These are phyloP conservation scores for Australoheros scitulus DNA, from an alignment of 2,113 vertebrate species.

Conservation along the genomic window DNA sequence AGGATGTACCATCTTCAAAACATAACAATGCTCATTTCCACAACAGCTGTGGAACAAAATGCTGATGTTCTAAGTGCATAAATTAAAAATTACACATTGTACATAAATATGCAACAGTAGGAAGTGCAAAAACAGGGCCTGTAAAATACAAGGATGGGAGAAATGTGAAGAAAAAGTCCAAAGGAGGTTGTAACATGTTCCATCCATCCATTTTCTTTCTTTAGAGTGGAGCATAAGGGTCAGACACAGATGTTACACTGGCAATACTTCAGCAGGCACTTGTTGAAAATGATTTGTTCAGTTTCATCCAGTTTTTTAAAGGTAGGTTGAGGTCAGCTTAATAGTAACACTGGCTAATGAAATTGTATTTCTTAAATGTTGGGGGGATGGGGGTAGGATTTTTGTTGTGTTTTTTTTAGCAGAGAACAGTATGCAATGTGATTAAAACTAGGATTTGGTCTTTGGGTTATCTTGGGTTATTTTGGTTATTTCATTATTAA, in stretches of 20 bases:
- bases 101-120: constrained; percentile 14
- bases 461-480: neutral
- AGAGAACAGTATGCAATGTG: neutral
- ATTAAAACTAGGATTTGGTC: neutral
- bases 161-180: neutral
- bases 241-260: neutral
- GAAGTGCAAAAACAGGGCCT: neutral
- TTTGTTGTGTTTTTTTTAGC: too few species aligned
- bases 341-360: too few species aligned
- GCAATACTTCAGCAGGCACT: neutral
- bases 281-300: neutral
- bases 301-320: neutral
- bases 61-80: neutral
- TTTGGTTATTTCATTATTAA: neutral
- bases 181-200: neutral
- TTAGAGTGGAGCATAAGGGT: neutral
- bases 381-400: too few species aligned
- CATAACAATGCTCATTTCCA: neutral
- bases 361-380: neutral
- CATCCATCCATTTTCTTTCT: too few species aligned
- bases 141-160: neutral
- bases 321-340: neutral
- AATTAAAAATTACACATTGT: neutral
- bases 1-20: neutral
- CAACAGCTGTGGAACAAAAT: constrained; percentile 7